Conservation (phyloP, 2,113 vertebrate species). For the Bubo bubo region DNA sequence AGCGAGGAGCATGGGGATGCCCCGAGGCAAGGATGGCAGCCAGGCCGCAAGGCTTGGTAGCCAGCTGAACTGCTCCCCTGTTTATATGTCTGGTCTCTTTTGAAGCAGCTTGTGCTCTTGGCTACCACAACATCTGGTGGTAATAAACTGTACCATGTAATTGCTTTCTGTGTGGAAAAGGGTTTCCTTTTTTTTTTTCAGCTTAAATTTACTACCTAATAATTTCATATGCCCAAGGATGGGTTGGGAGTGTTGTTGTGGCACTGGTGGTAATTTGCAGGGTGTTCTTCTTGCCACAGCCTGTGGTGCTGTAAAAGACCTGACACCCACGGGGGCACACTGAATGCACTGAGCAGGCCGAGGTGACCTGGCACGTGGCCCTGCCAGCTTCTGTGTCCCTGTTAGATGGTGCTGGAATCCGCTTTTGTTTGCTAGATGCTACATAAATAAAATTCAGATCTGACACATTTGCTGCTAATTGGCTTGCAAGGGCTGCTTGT, state of each 20-base stretch:
- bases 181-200: neutral
- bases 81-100: neutral
- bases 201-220: neutral
- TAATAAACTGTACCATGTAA: neutral
- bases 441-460: slow-evolving; percentile 67
- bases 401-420: neutral
- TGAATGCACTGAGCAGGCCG: neutral
- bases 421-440: slow-evolving; percentile 46
- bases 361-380: fast-evolving
- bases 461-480: slow-evolving; percentile 65
- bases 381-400: neutral
- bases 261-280: neutral
- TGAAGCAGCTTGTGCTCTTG: slow-evolving; percentile 31
- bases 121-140: slow-evolving; percentile 4
- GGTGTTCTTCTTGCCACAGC: neutral
- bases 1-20: neutral
- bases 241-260: neutral
- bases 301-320: neutral
- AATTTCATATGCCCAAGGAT: neutral
- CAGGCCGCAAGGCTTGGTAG: neutral
- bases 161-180: neutral
- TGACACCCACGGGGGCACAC: fast-evolving
- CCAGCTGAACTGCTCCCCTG: neutral
- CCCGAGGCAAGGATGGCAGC: neutral
- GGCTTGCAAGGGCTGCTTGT: slow-evolving; percentile 45